Evolutionary conservation across 2,888 invertebrate species (phyloP).

Genomic region (Adineta ricciae): DNA sequence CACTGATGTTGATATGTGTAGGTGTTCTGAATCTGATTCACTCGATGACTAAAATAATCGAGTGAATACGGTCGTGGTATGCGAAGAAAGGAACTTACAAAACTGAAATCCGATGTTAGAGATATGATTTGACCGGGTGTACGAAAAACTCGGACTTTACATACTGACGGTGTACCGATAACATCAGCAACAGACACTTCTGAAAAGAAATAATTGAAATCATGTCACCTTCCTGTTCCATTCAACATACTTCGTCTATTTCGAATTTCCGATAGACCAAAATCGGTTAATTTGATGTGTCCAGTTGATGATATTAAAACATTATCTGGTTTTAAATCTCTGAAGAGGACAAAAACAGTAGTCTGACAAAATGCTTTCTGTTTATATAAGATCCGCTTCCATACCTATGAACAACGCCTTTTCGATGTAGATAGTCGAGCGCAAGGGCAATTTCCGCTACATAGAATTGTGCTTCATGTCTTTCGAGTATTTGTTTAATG

Average conservation of each 20-base stretch:
- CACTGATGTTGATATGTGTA: not conserved
- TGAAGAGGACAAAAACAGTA: not conserved
- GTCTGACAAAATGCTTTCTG: no score
- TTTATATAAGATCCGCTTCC: not conserved
- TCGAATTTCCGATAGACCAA: slow-evolving; percentile 73
- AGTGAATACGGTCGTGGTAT: no score
- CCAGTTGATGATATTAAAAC: slow-evolving; percentile 55
- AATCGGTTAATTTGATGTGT: slow-evolving; percentile 87
- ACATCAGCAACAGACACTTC: slow-evolving; percentile 38
- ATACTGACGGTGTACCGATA: slow-evolving; percentile 38
- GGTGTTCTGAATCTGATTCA: not conserved
- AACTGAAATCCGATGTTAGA: slow-evolving; percentile 75
- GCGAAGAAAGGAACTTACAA: slow-evolving; percentile 53
- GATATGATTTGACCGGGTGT: slow-evolving; percentile 89
- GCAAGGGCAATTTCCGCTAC: slow-evolving; percentile 78
- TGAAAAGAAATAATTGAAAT: slow-evolving; percentile 18
- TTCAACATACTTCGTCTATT: slow-evolving; percentile 1
- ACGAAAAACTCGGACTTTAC: slow-evolving; percentile 52
- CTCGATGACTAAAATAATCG: not conserved
- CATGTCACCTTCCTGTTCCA: no score
- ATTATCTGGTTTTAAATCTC: slow-evolving; percentile 27
- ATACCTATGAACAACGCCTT: slow-evolving; percentile 51
- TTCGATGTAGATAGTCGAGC: slow-evolving; percentile 73
- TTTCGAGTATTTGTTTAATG: slow-evolving; percentile 81
- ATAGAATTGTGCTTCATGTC: slow-evolving; percentile 78